Evolutionary conservation across 1,140 invertebrate genomes (phyloP), one percentile per base, ranked within the genome.

Genomic region (Melitaea cinxia): DNA sequence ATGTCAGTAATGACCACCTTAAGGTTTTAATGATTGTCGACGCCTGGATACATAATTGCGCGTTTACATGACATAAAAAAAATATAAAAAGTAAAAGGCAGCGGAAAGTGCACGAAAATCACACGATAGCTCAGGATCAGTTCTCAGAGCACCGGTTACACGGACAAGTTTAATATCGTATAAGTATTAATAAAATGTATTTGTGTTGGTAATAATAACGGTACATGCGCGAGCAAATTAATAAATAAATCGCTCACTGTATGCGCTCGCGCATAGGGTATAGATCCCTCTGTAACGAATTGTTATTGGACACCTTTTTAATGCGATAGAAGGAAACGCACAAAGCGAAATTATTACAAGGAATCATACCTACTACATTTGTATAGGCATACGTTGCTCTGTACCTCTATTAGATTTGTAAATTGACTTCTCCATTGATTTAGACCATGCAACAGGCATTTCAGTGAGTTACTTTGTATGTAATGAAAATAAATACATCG

Each of bases 21-120:
- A 49, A 52, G 15, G 58, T 24, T 56, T 15, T 60, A 65, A 53
- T 58, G 57, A 60, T 49, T 61, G 26, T 56, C 9, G 28, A 59
- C 45, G 37, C 35, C 33, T 30, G 63, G 15, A 53, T 4, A 42
- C 26, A 21, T 56, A 63, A 56, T 55, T 63, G 21, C 45, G 47
- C 39, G 4, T 57, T 45, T 54, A 21, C 49, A 54, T 30, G 58
- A 53, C 53, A 45, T 52, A 70, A 73, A 72, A 58, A 70, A 68
- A 58, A 77, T 72, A 67, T n/a, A 69, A 56, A 57, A 19, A 52
- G 64, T 58, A 33, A 58, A 60, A 65, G 63, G 56, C 63, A 69
- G 57, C 58, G 71, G 70, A 81, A 83, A 82, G 75, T 83, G 72
- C 75, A 83, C 78, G 68, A 86, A 88, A 82, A 83, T 88, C 76